These are phyloP conservation scores for Conops quadrifasciatus DNA, from an alignment of 2,888 invertebrate genomes.

Conservation along the genomic window DNA sequence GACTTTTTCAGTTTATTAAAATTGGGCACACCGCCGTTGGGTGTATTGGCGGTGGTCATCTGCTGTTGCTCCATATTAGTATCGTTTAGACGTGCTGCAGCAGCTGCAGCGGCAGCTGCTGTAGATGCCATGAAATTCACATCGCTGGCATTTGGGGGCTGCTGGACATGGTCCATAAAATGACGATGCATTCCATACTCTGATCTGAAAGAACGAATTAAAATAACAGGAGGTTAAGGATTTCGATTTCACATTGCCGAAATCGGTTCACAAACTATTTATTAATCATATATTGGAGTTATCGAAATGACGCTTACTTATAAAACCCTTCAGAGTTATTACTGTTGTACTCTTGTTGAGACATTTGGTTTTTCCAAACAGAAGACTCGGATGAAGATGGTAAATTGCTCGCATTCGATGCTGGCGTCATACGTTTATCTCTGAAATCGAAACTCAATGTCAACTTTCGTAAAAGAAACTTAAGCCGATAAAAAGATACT, in stretches of 20 bases:
- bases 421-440: conserved; percentile 63
- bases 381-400: conserved; percentile 63
- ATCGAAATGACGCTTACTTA: conserved; percentile 57
- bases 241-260: too few relatives aligned
- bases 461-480: not conserved
- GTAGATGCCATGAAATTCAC: conserved; percentile 63
- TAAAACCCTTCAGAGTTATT: conserved; percentile 64
- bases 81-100: conserved; percentile 59
- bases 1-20: conserved; percentile 52
- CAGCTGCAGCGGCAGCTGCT: conserved; percentile 62
- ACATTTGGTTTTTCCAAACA: conserved; percentile 65
- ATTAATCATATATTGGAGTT: too few relatives aligned
- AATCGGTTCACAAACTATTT: too few relatives aligned
- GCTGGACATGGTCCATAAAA: conserved; percentile 63
- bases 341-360: conserved; percentile 64
- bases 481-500: conserved; percentile 17
- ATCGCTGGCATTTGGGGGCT: conserved; percentile 59
- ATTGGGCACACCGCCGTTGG: conserved; percentile 55
- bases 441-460: conserved; percentile 42
- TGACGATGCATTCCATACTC: conserved; percentile 64
- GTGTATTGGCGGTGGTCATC: conserved; percentile 52
- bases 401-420: conserved; percentile 62
- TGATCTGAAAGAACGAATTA: conserved; percentile 50
- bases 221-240: conserved; percentile 11
- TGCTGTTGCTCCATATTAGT: conserved; percentile 61